A percentile compares a stretch with the other conserved stretches of the same genome.
These are phyloP conservation scores for Protobothrops flavoviridis DNA, from an alignment of 2,113 vertebrate species.

Conservation along the genomic window DNA sequence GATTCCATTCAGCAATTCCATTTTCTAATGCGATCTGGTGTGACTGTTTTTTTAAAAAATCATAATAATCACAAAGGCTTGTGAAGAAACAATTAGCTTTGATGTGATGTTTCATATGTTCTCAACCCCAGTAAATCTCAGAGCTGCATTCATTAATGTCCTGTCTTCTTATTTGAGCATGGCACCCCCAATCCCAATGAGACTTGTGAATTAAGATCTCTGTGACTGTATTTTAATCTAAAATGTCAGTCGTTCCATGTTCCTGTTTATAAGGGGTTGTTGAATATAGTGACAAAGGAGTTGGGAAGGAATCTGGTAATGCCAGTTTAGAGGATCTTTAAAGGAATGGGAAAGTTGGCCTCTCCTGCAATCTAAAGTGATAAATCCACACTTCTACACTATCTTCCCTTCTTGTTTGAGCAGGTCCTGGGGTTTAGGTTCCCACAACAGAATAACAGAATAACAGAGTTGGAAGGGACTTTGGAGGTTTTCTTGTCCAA, in stretches of 20 bases:
- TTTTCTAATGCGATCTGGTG: slow-evolving; percentile 8
- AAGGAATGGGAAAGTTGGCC: not conserved
- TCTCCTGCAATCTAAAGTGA: not conserved
- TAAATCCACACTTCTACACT: not conserved
- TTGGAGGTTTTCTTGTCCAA: not conserved
- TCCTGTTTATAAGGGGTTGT: not conserved
- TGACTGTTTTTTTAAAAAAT: not conserved
- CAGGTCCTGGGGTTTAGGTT: not conserved
- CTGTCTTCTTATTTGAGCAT: not conserved
- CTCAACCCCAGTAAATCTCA: not conserved
- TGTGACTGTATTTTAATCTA: slow-evolving; percentile 15
- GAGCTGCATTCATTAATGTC: not conserved
- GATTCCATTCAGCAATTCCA: not conserved
- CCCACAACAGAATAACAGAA: not conserved
- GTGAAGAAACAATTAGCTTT: slow-evolving; percentile 12
- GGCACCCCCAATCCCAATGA: not conserved
- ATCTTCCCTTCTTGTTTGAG: not conserved
- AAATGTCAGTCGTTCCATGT: slow-evolving; percentile 2
- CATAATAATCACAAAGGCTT: slow-evolving; percentile 8
- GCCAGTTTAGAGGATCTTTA: not conserved
- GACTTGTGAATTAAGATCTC: slow-evolving; percentile 27
- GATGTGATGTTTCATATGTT: not conserved
- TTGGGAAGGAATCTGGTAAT: no score
- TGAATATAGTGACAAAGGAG: not conserved
- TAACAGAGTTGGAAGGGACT: not conserved